These are phyloP conservation scores for Iselma pallidipennis DNA, from an alignment of 2,888 invertebrate species.

Conservation along the genomic window DNA sequence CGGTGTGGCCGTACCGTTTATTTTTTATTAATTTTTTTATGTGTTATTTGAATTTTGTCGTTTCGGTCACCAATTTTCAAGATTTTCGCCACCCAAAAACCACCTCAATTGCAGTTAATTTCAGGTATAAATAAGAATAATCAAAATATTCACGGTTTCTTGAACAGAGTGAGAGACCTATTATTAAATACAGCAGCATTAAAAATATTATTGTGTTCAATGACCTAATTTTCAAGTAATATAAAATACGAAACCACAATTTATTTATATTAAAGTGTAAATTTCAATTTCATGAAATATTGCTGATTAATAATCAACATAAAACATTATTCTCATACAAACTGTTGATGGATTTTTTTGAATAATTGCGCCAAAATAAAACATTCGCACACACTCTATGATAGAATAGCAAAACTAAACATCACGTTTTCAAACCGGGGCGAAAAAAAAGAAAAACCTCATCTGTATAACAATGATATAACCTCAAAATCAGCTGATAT, in stretches of 20 bases:
- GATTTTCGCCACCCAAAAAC: too few species aligned
- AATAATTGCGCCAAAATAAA: neutral
- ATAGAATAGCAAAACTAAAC: conserved; percentile 18
- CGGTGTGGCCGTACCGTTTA: too few species aligned
- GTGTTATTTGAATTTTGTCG: too few species aligned
- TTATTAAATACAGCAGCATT: too few species aligned
- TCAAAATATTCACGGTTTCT: neutral
- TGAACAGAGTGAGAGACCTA: too few species aligned
- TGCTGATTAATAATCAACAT: neutral
- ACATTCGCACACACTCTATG: neutral
- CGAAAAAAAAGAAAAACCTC: too few species aligned
- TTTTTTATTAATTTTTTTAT: too few species aligned
- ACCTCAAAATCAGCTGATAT: conserved; percentile 16
- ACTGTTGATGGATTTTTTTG: neutral
- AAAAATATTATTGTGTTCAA: neutral
- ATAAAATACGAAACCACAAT: neutral
- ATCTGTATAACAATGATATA: neutral
- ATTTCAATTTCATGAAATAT: neutral
- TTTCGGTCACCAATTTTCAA: too few species aligned
- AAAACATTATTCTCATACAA: too few species aligned
- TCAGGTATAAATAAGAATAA: neutral
- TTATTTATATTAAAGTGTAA: neutral
- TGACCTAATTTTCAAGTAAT: neutral
- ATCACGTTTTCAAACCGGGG: neutral
- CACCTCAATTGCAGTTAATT: too few species aligned